Conservation (phyloP, 2,113 vertebrate genomes). For the Crotalus viridis region DNA sequence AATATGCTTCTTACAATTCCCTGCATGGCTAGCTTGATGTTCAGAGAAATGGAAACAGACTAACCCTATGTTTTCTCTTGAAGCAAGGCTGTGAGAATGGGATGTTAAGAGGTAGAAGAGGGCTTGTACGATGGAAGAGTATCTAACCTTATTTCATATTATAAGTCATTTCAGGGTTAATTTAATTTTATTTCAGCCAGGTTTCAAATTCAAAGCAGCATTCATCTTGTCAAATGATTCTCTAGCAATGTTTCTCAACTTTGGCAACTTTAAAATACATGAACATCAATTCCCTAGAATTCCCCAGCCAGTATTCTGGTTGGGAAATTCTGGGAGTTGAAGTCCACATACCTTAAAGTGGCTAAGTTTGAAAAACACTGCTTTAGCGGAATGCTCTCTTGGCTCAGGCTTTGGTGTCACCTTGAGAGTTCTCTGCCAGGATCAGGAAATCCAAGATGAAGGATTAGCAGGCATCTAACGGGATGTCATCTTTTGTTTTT, state of each 20-base stretch:
- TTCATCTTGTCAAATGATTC: background rate
- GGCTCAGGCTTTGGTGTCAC: background rate
- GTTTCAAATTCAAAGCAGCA: background rate
- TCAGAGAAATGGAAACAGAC: background rate
- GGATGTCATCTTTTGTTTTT: background rate
- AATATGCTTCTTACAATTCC: background rate
- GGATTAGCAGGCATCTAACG: background rate
- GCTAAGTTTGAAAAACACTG: background rate
- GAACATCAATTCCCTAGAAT: background rate
- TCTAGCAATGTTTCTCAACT: background rate
- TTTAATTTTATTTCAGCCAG: background rate
- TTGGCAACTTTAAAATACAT: background rate
- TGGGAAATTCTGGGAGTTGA: background rate
- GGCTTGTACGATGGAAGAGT: background rate
- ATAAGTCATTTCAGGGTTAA: background rate
- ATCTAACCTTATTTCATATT: background rate
- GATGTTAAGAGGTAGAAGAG: background rate
- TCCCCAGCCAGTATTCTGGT: background rate
- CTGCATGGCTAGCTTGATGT: background rate
- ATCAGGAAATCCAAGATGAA: background rate
- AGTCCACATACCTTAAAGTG: background rate
- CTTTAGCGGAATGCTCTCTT: background rate
- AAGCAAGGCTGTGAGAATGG: background rate
- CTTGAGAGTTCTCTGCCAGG: background rate
- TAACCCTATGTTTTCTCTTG: background rate